These are phyloP conservation scores for Anthophora plumipes DNA, from an alignment of 2,888 invertebrate genomes.

Conservation along the genomic window DNA sequence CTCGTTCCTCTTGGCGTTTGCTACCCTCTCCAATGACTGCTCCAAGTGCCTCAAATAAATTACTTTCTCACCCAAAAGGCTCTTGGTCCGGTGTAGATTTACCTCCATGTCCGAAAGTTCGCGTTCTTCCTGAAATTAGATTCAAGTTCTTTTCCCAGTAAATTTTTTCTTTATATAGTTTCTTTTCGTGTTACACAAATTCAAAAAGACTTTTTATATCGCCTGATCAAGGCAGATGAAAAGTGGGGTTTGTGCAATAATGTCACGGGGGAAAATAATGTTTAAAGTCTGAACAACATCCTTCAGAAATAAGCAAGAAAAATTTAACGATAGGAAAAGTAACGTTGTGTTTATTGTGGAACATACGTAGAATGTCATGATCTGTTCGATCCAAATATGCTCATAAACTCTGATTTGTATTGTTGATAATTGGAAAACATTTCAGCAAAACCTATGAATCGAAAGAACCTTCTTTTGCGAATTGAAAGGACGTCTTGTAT, in stretches of 20 bases:
- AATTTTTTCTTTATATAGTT: no score
- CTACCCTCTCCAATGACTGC: slow-evolving; percentile 89
- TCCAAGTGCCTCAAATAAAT: slow-evolving; percentile 92
- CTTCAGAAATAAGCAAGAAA: background rate
- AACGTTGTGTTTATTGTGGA: background rate
- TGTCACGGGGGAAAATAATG: background rate
- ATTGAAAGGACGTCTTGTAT: background rate
- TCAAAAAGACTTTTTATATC: background rate
- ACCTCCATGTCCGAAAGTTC: slow-evolving; percentile 94
- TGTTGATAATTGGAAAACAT: background rate
- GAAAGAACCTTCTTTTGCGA: background rate
- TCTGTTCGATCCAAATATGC: background rate
- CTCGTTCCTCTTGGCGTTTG: slow-evolving; percentile 83
- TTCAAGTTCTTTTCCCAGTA: no score
- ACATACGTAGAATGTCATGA: background rate
- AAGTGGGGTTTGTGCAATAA: background rate
- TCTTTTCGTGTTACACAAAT: background rate
- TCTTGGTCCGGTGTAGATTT: slow-evolving; percentile 92
- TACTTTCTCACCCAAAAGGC: slow-evolving; percentile 92
- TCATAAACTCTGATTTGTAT: background rate
- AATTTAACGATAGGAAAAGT: background rate
- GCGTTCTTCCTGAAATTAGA: slow-evolving; percentile 90
- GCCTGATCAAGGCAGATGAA: background rate
- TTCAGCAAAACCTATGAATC: background rate
- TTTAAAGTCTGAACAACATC: background rate